Evolutionary conservation across 1,140 invertebrate genomes (phyloP), one percentile per base, ranked within the genome.

Genomic region (Listronotus oregonensis): DNA sequence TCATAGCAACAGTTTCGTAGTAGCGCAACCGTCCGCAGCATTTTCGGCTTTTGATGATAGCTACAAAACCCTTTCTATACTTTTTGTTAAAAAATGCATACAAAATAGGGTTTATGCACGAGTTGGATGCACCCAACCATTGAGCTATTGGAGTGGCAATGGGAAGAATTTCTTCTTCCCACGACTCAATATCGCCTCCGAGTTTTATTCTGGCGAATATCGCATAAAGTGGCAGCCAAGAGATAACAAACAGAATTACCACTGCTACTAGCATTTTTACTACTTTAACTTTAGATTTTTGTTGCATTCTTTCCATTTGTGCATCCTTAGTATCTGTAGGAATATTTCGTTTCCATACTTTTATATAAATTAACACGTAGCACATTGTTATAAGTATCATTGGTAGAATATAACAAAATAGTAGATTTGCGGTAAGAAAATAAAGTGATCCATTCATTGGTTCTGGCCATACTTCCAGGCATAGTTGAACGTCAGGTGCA

Each of bases 61-160:
- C 93, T 3, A 91, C 86, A 80, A 98, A 98, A 1, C 96, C 96
- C 42, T 91, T 89, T 1, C 95, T 84, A 77, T 96, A 98, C 78
- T 98, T 98, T 71, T 96, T 95, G 79, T 97, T 97, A 82, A 97
- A 97, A 79, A 95, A 96, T 0, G 95, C 95, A 80, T 98, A 98
- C n/a, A 99, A 85, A 44, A 97, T 90, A 0, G 97, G 97, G 81
- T 99, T 99, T 71, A 99, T 95, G 83, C 95, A 97, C 31, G 94
- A 96, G 79, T 98, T 98, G 15, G 95, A 94, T 0, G 94, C 89
- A 0, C 95, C 96, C 2, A 98, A 82, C 96, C 96, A 98, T 79
- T 98, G 96, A 0, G 96, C 95, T 31, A 98, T 86, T 0, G 96
- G 96, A 11, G 91, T 90, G 0, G 90, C 88, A 1, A 94, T 87